Percentiles rank a stretch among this genome's conserved stretches.
phyloP scores from a whole-genome alignment of 2,797 vertebrate species.

The Tragelaphus eurycerus region DNA sequence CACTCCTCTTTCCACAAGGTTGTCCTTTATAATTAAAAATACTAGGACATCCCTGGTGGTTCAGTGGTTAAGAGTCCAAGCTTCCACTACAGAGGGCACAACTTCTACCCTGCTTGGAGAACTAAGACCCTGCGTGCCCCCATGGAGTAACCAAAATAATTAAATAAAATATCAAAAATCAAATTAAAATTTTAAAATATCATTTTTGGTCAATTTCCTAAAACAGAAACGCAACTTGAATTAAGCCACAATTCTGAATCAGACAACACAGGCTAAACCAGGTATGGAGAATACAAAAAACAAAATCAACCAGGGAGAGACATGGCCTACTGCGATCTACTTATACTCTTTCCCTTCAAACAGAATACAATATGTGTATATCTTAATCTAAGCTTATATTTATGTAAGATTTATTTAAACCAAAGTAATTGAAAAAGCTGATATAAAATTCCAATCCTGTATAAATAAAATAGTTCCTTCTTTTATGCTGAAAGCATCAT shows the following conservation, averaged over 20 bases:
- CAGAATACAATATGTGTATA: neutral
- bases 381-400: constrained; percentile 31
- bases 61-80: neutral
- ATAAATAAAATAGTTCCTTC: constrained; percentile 36
- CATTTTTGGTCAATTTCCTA: neutral
- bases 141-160: neutral
- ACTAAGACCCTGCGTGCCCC: neutral
- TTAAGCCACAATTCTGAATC: neutral
- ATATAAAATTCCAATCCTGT: constrained; percentile 21
- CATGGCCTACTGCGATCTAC: neutral
- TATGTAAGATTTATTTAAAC: constrained; percentile 15
- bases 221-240: neutral
- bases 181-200: neutral
- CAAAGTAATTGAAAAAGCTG: constrained; percentile 2
- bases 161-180: neutral
- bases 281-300: neutral
- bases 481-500: neutral
- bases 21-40: neutral
- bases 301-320: neutral
- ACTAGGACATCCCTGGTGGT: neutral
- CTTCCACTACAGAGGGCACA: neutral
- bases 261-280: neutral
- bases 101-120: neutral
- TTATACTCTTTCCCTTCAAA: neutral
- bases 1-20: neutral